Conservation (phyloP, 1,140 invertebrate species). For the Galleria mellonella region DNA sequence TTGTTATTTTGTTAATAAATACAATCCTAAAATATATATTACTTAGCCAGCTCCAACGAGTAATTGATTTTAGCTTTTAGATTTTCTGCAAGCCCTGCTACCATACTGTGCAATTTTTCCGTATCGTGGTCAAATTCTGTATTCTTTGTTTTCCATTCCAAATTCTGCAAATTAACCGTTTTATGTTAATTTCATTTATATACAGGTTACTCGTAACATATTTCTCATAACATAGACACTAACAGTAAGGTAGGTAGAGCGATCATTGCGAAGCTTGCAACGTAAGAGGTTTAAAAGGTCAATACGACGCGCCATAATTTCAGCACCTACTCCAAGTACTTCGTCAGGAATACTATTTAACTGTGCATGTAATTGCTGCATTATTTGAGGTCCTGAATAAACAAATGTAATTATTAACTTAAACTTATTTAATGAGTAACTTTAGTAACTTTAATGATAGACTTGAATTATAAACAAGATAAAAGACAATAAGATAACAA, state of each 20-base stretch:
- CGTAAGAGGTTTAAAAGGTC: slow-evolving; percentile 43
- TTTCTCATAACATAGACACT: too few species aligned
- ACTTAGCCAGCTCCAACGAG: slow-evolving; percentile 46
- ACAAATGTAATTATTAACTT: too few species aligned
- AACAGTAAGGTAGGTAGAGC: slow-evolving; percentile 33
- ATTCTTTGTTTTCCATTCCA: slow-evolving; percentile 40
- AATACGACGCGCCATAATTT: slow-evolving; percentile 43
- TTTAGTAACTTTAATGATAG: too few species aligned
- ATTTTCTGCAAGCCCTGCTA: slow-evolving; percentile 39
- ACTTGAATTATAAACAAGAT: too few species aligned
- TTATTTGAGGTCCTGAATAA: slow-evolving; percentile 37
- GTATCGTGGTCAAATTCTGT: slow-evolving; percentile 51
- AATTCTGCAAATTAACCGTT: too few species aligned
- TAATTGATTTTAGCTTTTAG: slow-evolving; percentile 49
- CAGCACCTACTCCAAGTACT: slow-evolving; percentile 31
- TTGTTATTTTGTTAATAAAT: too few species aligned
- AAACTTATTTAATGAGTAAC: too few species aligned
- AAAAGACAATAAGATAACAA: too few species aligned
- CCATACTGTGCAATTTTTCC: slow-evolving; percentile 40
- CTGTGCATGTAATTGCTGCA: slow-evolving; percentile 39
- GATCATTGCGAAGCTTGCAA: slow-evolving; percentile 37
- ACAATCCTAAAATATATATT: slow-evolving; percentile 5
- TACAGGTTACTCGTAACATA: too few species aligned
- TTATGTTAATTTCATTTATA: too few species aligned
- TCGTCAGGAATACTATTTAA: slow-evolving; percentile 46